phyloP scores from a whole-genome alignment of 2,113 vertebrate species.

The Spheniscus mendiculus region DNA sequence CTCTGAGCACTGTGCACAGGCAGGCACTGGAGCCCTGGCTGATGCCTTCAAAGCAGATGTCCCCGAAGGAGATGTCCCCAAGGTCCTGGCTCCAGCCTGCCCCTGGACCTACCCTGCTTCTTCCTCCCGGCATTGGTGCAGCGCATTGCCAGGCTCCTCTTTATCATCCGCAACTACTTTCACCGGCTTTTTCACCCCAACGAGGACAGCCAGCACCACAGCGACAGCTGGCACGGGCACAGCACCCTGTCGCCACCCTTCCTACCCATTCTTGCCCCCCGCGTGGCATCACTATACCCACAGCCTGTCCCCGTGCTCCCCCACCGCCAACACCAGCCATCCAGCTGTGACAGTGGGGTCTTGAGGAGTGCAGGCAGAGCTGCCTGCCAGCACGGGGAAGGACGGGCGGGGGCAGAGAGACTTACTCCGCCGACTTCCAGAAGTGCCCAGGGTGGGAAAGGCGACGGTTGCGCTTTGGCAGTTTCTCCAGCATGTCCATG shows the following conservation, averaged over 20 bases:
- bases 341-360: not conserved
- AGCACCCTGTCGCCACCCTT: not conserved
- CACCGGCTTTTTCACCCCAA: not conserved
- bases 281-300: not conserved
- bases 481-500: conserved; percentile 98
- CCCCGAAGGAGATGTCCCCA: not conserved
- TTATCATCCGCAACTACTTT: not conserved
- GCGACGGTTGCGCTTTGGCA: conserved; percentile 98
- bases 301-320: not conserved
- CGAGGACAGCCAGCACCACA: not conserved
- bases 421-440: conserved; percentile 99
- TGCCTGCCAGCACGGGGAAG: rapidly evolving
- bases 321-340: rapidly evolving
- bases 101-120: not conserved
- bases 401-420: not conserved
- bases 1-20: not conserved
- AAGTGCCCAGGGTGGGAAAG: conserved; percentile 98
- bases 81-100: not conserved
- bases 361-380: not conserved
- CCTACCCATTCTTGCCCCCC: not conserved
- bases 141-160: too few relatives aligned
- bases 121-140: rapidly evolving
- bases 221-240: not conserved
- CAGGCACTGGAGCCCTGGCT: not conserved
- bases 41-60: not conserved